Evolutionary conservation across 2,888 invertebrate genomes (phyloP), one percentile per base, ranked within the genome.

Genomic region (Empis livida): DNA sequence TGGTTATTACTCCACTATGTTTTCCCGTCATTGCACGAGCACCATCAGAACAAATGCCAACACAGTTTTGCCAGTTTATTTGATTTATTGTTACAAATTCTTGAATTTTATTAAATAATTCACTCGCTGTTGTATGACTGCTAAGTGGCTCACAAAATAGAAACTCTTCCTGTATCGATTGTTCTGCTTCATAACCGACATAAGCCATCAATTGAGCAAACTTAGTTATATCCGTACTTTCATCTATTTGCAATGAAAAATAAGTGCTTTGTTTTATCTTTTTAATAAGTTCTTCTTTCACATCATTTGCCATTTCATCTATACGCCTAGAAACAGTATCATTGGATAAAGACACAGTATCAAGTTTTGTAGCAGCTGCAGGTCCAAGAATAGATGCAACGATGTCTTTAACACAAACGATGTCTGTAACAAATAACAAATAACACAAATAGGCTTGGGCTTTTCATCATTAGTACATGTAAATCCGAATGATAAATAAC

Each of bases 1-100:
- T 27, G 45, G 50, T 45, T 31, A 52, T 30, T 50, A 52, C 50
- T 45, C 53, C 46, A 45, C 51, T 53, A 35, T 51, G 51, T 45
- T 43, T 40, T 43, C 50, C 51, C 43, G 45, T 53, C 50, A 50
- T 50, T 43, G 50, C 52, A 32, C 45, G 47, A 49, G 51, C 52
- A 44, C 53, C 52, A 47, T 54, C 51, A 39, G 51, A 52, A 43
- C 51, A 52, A 46, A 51, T 44, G 46, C 43, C 45, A 45, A 50
- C 44, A 44, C 48, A 54, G 43, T 49, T 47, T 46, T 41, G 48
- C 53, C 51, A 49, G 46, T 32, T 46, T 48, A 54, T 45, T 48
- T 51, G 38, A 46, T 47, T 46, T 45, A 40, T 50, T 48, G 45
- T 46, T 46, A 53, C 48, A 48, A 53, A 54, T 42, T 53, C 50